Conservation (phyloP, 2,113 vertebrate genomes). For the Aegithalos caudatus region DNA sequence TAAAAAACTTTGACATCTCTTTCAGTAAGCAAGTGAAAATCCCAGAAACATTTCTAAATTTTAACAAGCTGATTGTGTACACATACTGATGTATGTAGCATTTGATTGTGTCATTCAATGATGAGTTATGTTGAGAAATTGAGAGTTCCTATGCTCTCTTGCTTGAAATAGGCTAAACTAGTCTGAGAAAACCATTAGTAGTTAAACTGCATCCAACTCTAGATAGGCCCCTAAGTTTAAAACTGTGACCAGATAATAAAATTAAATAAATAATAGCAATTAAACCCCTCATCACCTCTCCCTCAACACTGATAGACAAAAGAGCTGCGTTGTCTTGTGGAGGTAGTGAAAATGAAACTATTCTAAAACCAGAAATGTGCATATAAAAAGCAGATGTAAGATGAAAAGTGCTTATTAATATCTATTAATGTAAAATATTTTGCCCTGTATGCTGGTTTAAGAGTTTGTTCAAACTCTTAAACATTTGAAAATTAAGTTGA, state of each 20-base stretch:
- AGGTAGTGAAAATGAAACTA: neutral
- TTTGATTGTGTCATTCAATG: neutral
- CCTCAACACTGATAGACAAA: neutral
- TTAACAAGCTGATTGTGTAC: neutral
- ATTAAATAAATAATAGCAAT: neutral
- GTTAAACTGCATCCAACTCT: neutral
- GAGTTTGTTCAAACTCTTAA: neutral
- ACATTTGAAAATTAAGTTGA: neutral
- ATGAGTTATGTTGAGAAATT: neutral
- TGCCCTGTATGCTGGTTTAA: neutral
- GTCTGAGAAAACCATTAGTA: neutral
- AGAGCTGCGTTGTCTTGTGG: neutral
- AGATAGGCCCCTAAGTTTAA: neutral
- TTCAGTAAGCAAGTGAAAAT: neutral
- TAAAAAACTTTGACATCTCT: neutral
- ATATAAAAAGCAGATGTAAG: neutral
- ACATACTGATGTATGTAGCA: neutral
- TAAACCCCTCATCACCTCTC: rapidly evolving
- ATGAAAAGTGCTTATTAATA: neutral
- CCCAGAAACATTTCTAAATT: neutral
- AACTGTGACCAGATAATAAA: neutral
- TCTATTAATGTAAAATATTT: neutral
- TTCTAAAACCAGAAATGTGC: neutral
- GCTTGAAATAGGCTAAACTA: neutral
- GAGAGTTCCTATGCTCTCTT: neutral